Percentiles rank a stretch among this genome's conserved stretches.
Conservation (phyloP, 1,140 invertebrate species). For the Eriosoma lanigerum region DNA sequence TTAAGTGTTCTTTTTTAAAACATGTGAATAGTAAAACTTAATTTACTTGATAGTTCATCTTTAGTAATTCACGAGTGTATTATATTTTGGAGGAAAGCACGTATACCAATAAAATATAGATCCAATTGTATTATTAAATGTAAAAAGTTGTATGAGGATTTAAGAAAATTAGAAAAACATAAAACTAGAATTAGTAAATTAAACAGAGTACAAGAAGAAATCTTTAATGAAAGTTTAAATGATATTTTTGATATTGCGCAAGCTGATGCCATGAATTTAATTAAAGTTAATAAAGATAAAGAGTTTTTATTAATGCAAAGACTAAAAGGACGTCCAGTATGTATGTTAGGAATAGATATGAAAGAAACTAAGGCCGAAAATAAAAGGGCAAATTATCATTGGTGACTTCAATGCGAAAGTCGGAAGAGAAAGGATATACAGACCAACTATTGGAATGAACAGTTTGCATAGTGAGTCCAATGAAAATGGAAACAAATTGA, state of each 20-base stretch:
- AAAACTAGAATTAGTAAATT: neutral
- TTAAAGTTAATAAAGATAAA: neutral
- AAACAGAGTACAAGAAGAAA: neutral
- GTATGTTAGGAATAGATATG: conserved; percentile 1
- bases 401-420: too few species aligned
- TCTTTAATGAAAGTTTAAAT: neutral
- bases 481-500: too few species aligned
- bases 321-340: neutral
- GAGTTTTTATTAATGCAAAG: neutral
- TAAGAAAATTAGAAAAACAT: neutral
- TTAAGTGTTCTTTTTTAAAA: too few species aligned
- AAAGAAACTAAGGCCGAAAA: too few species aligned
- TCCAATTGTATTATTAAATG: conserved; percentile 35
- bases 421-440: too few species aligned
- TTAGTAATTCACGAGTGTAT: too few species aligned
- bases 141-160: neutral
- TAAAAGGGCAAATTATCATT: too few species aligned
- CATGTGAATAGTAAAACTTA: too few species aligned
- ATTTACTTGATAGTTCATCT: too few species aligned
- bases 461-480: too few species aligned
- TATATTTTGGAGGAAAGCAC: neutral
- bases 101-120: conserved; percentile 44
- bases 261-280: neutral
- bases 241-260: neutral
- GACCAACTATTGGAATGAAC: too few species aligned